Base-by-base conservation (phyloP, 2,113 vertebrate species). In the Hystrix cristata region DNA sequence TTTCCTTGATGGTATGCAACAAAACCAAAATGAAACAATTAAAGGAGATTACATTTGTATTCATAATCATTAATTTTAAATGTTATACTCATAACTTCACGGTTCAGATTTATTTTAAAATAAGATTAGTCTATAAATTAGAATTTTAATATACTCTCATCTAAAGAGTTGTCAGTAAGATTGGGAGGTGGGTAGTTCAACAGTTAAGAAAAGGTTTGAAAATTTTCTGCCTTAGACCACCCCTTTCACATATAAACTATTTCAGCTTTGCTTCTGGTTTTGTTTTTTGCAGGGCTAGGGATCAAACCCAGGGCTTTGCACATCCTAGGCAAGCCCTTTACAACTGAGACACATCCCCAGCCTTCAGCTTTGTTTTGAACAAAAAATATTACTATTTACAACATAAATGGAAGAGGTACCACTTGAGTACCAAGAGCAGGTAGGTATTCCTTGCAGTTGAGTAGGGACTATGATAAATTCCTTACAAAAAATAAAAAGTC, bases 31-130 rank as follows among this genome's bases (percentile, higher is more conserved):
- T 90, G 46, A 87, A 67, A 60, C 46, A 86, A 2, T 67, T 46
- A 95, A 81, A 38, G 38, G 51, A 87, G 38, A 53, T 59, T 82
- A 82, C 43, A 85, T 81, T 92, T 96, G 92, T 88, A 96, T 90
- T 95, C 67, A 82, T 48, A 95, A 94, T 94, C 65, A 82, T 62
- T 94, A 65, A 90, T 94, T 92, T 71, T 29, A 78, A 81, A 95
- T 31, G 13, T 43, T 53, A 86, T 48, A 18, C 55, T 95, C 46
- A 93, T 25, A 93, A 43, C 43, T 29, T 87, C 59, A 89, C 31
- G 46, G 34, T 82, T 92, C 60, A 94, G 82, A 71, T 0, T 81
- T 14, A 91, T 53, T 92, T 91, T 93, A 87, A 86, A 72, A 80
- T 59, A 86, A 74, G 25, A 82, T 88, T 64, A 92, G 81, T 60